Conservation (phyloP, 2,797 vertebrate species). For the Intellagama lesueurii region DNA sequence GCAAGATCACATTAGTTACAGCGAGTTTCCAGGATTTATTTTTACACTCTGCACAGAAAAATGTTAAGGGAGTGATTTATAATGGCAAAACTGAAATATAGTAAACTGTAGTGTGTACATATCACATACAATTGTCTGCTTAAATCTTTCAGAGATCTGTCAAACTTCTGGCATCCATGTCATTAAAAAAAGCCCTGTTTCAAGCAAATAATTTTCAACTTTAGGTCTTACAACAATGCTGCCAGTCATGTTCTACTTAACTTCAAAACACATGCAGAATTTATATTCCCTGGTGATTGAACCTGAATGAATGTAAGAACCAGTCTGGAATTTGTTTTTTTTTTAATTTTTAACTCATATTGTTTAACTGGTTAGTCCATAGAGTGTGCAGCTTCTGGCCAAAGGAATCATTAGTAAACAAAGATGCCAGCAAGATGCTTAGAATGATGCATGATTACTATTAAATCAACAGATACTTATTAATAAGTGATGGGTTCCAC, state of each 20-base stretch:
- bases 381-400: slow-evolving; percentile 52
- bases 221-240: slow-evolving; percentile 9
- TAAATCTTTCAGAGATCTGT: background rate
- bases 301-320: background rate
- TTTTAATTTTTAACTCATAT: slow-evolving; percentile 54
- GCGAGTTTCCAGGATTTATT: background rate
- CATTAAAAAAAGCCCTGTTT: background rate
- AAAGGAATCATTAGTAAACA: slow-evolving; percentile 59
- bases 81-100: background rate
- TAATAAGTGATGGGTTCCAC: slow-evolving; percentile 50
- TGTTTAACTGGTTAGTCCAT: slow-evolving; percentile 39
- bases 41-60: background rate
- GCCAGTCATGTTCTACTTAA: slow-evolving; percentile 17
- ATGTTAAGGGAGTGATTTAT: background rate
- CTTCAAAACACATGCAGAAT: slow-evolving; percentile 21
- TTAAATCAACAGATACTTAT: slow-evolving; percentile 55
- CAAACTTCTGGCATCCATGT: background rate
- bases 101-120: background rate
- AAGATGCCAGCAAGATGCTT: slow-evolving; percentile 47
- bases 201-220: background rate
- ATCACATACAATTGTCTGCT: background rate
- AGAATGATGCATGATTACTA: slow-evolving; percentile 55
- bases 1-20: background rate
- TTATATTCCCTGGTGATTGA: slow-evolving; percentile 30
- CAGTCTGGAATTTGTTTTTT: slow-evolving; percentile 36